Base-by-base conservation (phyloP, 2,797 vertebrate genomes). In the Rhinophrynus dorsalis region DNA sequence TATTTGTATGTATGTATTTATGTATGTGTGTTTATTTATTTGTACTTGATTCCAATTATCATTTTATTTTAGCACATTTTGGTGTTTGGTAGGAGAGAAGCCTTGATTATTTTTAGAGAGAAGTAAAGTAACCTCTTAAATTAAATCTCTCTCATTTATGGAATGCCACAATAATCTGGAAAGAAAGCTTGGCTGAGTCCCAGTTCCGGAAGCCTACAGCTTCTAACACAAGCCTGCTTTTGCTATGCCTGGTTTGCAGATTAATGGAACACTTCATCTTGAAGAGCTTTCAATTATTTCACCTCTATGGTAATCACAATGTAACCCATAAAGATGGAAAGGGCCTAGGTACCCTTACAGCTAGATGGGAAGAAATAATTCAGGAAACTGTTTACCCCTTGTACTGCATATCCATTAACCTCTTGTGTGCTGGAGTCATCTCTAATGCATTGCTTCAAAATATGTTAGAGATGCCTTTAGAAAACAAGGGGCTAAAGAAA, bases 241-340 rank as follows among this genome's bases (percentile, higher is more conserved):
- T n/a, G n/a, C n/a, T n/a, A n/a, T n/a, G n/a, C n/a, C n/a, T n/a
- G n/a, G n/a, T n/a, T 13, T 57, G 12, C 20, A 65, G 61, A 38
- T 64, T 58, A 27, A 75, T 54, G 66, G 45, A 33, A 52, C 50
- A 30, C 35, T 35, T 58, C 27, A 48, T 26, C 60, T 51, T 33
- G 21, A n/a, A 59, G 29, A 47, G 35, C 27, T 45, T 35, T 65
- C 55, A 64, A 52, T 69, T 59, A 59, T 59, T 64, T 45, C 42
- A 59, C 35, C 57, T 51, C 51, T 37, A 55, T 63, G 65, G 63
- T 54, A 47, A 68, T 62, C 58, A 67, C 32, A 64, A n/a, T 35
- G 60, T 30, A 63, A 62, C 48, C 67, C 47, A 55, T 48, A 69
- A 55, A 55, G 67, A 61, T 54, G 57, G 65, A 35, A 50, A 18